phyloP scores from a whole-genome alignment of 2,113 vertebrate species.

The Salvelinus namaycush region DNA sequence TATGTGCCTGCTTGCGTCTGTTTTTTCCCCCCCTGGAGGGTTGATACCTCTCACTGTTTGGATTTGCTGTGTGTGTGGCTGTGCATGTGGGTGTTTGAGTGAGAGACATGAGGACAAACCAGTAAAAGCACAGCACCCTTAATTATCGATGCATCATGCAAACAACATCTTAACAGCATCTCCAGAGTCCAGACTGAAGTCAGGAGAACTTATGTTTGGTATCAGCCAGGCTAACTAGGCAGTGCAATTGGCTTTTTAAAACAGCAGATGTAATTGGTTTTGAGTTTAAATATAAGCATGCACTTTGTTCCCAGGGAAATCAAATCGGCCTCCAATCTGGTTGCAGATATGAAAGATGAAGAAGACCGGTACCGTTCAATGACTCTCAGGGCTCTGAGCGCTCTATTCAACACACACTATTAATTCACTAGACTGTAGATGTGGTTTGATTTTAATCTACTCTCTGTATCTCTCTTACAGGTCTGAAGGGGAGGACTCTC shows the following conservation, averaged over 20 bases:
- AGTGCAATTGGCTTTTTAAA: no score
- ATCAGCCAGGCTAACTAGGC: no score
- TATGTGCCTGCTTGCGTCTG: no score
- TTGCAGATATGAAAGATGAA: slow-evolving; percentile 76
- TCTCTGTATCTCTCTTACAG: slow-evolving; percentile 62
- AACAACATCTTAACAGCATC: no score
- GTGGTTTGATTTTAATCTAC: not conserved
- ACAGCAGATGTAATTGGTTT: not conserved
- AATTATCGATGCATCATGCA: no score
- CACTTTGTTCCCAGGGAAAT: slow-evolving; percentile 69
- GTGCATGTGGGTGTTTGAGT: not conserved
- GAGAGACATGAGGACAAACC: no score
- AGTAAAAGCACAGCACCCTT: no score
- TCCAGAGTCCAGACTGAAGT: no score
- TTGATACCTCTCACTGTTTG: no score
- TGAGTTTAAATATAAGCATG: not conserved
- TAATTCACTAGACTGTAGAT: not conserved
- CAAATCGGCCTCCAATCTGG: slow-evolving; percentile 63
- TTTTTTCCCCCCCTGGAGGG: no score
- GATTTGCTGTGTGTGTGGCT: not conserved
- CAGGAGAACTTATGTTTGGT: no score
- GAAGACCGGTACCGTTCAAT: slow-evolving; percentile 72
- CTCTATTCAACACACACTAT: not conserved
- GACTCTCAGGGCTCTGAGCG: not conserved
- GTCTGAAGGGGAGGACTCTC: slow-evolving; percentile 82